These are phyloP conservation scores for Axea sp. DNA, from an alignment of 2,888 invertebrate genomes.

Conservation along the genomic window DNA sequence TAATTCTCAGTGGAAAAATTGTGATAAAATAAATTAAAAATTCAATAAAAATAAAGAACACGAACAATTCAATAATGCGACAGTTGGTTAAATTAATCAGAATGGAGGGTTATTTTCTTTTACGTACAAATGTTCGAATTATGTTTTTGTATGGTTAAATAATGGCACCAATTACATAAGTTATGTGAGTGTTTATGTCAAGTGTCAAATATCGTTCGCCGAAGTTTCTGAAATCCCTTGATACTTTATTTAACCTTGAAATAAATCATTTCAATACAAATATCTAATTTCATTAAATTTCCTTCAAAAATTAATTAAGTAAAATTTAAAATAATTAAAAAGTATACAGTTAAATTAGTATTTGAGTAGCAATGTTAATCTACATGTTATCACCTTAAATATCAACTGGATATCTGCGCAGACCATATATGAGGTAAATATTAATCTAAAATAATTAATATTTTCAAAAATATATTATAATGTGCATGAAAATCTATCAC, in stretches of 20 bases:
- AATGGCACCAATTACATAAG: conserved; percentile 16
- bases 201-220: conserved; percentile 68
- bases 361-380: no score
- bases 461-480: no score
- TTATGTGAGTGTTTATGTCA: conserved; percentile 63
- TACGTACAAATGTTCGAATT: conserved; percentile 13
- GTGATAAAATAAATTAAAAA: conserved; percentile 26
- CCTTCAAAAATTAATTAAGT: no score
- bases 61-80: neutral
- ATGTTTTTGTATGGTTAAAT: conserved; percentile 27
- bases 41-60: conserved; percentile 2
- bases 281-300: no score
- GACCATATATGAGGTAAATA: no score
- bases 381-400: no score
- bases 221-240: conserved; percentile 61
- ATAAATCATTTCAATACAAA: conserved; percentile 60
- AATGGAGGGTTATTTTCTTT: conserved; percentile 20
- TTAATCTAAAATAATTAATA: no score
- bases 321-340: no score
- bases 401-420: no score
- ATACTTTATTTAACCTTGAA: conserved; percentile 51
- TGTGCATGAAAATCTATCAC: no score
- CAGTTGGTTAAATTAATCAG: no score
- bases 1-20: conserved; percentile 7
- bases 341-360: no score